Percentiles rank a stretch among this genome's conserved stretches.
Conservation (phyloP, 2,797 vertebrate genomes). For the Phataginus tricuspis region DNA sequence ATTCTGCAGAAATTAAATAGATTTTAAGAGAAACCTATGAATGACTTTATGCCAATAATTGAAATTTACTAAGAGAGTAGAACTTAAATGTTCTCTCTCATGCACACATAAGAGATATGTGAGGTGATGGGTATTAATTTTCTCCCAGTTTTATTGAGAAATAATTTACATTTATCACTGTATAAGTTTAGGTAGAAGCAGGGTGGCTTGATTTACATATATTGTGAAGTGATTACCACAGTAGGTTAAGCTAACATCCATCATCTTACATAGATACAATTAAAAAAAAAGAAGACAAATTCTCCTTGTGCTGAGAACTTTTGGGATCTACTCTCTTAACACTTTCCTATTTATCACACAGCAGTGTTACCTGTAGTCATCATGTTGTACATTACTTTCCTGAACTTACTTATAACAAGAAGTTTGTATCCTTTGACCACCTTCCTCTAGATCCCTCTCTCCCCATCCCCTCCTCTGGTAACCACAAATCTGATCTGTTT, state of each 20-base stretch:
- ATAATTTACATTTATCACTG: neutral
- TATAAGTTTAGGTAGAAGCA: neutral
- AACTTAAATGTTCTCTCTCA: neutral
- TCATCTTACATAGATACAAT: neutral
- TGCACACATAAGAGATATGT: neutral
- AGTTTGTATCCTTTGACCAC: neutral
- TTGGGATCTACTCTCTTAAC: neutral
- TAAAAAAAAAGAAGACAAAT: neutral
- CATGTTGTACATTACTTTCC: neutral
- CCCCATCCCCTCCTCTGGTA: neutral
- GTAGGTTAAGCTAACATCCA: neutral
- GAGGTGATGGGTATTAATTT: neutral
- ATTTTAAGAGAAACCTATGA: neutral
- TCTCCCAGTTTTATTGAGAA: neutral
- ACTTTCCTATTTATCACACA: neutral
- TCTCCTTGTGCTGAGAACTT: neutral
- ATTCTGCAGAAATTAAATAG: conserved; percentile 40
- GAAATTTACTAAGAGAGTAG: neutral
- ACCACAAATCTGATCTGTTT: neutral
- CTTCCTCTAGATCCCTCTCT: no score
- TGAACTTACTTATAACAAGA: neutral
- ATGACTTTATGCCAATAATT: neutral
- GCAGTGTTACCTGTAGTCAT: neutral
- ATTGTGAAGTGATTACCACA: neutral
- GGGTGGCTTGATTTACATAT: neutral